These are phyloP conservation scores for Drosophila rufa DNA, from an alignment of 1,140 invertebrate species.

Conservation along the genomic window DNA sequence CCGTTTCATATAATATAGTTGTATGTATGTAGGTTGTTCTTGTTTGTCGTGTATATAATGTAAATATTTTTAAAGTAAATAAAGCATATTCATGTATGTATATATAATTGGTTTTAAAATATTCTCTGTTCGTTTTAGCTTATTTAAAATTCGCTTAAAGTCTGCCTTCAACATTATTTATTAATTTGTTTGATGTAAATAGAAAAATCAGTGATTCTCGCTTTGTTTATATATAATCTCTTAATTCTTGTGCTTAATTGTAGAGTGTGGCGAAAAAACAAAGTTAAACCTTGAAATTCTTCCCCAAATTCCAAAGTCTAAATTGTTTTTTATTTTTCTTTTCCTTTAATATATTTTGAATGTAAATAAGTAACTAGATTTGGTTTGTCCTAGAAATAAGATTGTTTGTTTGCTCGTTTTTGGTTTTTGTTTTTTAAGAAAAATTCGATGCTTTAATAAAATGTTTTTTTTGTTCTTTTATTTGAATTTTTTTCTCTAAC, in stretches of 20 bases:
- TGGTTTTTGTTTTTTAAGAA: conserved; percentile 56
- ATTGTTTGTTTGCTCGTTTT: conserved; percentile 72
- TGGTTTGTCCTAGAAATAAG: conserved; percentile 75
- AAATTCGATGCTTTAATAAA: conserved; percentile 83
- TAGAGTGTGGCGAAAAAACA: conserved; percentile 62
- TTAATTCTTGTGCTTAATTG: conserved; percentile 50
- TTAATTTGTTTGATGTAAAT: conserved; percentile 63
- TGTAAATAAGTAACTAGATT: conserved; percentile 55
- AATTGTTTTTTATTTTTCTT: conserved; percentile 54
- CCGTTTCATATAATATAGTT: conserved; percentile 50
- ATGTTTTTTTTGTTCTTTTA: conserved; percentile 43
- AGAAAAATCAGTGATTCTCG: conserved; percentile 74
- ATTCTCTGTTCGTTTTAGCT: conserved; percentile 60
- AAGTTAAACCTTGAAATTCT: conserved; percentile 81
- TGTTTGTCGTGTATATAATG: conserved; percentile 54
- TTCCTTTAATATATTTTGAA: conserved; percentile 32
- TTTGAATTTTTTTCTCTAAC: conserved; percentile 30
- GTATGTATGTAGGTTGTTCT: conserved; percentile 51
- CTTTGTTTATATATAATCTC: conserved; percentile 39
- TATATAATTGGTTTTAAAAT: conserved; percentile 72
- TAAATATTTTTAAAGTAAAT: conserved; percentile 80
- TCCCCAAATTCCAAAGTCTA: conserved; percentile 84
- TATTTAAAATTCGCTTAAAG: conserved; percentile 77
- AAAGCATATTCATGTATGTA: conserved; percentile 79
- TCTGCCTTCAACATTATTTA: conserved; percentile 75